Conservation (phyloP, 2,888 invertebrate genomes). For the Cryptocheilus praepositus region DNA sequence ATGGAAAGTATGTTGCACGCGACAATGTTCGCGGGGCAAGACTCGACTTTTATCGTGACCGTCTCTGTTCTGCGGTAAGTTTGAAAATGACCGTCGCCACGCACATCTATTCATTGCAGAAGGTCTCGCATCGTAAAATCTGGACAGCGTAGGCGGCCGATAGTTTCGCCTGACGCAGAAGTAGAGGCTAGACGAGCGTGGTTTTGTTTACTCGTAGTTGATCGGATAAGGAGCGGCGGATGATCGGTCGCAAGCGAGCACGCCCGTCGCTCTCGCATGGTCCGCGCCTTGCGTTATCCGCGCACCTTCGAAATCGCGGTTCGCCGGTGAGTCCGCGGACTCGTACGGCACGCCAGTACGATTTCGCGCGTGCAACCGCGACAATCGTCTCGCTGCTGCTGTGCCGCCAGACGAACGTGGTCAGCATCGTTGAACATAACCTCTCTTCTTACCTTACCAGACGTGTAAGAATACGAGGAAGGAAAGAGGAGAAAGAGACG, state of each 20-base stretch:
- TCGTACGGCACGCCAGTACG: conserved; percentile 40
- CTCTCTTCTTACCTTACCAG: background rate
- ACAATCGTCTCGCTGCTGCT: conserved; percentile 35
- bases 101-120: too few relatives aligned
- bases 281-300: conserved; percentile 1
- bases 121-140: too few relatives aligned
- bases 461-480: background rate
- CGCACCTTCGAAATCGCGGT: conserved; percentile 46
- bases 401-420: conserved; percentile 15
- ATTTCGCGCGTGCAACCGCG: conserved; percentile 51
- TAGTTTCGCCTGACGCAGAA: too few relatives aligned
- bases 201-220: conserved; percentile 17
- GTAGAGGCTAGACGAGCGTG: background rate
- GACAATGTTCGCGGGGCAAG: too few relatives aligned
- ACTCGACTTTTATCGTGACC: too few relatives aligned
- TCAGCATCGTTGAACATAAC: conserved; percentile 5
- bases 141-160: too few relatives aligned
- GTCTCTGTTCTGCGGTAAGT: too few relatives aligned
- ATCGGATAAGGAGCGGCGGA: background rate
- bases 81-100: too few relatives aligned
- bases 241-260: background rate
- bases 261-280: conserved; percentile 18
- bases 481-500: background rate
- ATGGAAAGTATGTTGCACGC: too few relatives aligned
- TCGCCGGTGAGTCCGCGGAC: conserved; percentile 32